Conservation (phyloP, 2,113 vertebrate species). For the Corvus hawaiiensis region DNA sequence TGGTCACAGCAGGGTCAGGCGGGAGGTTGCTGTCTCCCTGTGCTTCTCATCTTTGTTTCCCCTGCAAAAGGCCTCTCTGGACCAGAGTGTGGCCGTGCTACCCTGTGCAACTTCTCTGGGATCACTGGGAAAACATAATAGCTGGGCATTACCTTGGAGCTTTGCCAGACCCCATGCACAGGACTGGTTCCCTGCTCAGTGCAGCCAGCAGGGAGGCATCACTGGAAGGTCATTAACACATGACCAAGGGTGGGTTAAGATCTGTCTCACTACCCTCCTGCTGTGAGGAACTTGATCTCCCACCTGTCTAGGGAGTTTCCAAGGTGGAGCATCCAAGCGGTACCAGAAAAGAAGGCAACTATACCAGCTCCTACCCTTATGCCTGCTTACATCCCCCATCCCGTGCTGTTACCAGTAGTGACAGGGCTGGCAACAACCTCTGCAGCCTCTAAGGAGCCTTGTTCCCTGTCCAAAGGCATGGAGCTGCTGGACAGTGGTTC, state of each 20-base stretch:
- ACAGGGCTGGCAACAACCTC: background rate
- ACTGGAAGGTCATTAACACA: background rate
- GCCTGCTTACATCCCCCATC: background rate
- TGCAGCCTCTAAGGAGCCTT: background rate
- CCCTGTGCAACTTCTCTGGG: background rate
- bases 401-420: background rate
- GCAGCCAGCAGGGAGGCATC: background rate
- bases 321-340: background rate
- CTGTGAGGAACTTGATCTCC: background rate
- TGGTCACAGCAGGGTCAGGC: background rate
- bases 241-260: background rate
- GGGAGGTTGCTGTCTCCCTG: background rate
- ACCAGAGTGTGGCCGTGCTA: background rate
- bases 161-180: background rate
- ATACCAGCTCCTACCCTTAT: background rate
- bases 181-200: background rate
- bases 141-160: background rate
- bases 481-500: background rate
- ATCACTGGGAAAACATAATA: accelerated
- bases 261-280: background rate
- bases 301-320: background rate
- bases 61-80: background rate
- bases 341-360: background rate
- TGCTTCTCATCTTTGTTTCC: background rate
- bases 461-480: background rate